Conservation (phyloP, 2,888 invertebrate genomes). For the Sussaba pulchella region DNA sequence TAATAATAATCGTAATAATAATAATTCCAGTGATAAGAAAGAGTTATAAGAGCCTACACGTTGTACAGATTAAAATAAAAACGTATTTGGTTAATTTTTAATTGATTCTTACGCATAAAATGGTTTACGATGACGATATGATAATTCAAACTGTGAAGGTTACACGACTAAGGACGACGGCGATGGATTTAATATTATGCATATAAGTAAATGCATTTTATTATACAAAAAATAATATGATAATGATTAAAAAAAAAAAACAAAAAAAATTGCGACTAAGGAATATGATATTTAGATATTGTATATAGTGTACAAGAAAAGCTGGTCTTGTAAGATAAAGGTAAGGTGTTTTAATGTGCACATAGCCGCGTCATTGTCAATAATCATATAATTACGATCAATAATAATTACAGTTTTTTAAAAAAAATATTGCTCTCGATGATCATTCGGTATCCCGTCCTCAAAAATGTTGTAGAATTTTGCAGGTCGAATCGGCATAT, state of each 20-base stretch:
- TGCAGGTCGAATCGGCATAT: too few species aligned
- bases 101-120: constrained; percentile 75
- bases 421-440: constrained; percentile 62
- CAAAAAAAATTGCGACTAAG: constrained; percentile 65
- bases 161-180: constrained; percentile 72
- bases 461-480: neutral
- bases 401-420: constrained; percentile 84
- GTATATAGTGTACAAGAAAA: constrained; percentile 85
- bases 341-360: constrained; percentile 87
- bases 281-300: constrained; percentile 82
- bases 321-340: constrained; percentile 85
- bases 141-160: constrained; percentile 58
- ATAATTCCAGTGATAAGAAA: constrained; percentile 78
- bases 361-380: constrained; percentile 85
- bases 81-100: constrained; percentile 78
- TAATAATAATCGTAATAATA: constrained; percentile 63
- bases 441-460: constrained; percentile 6
- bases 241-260: constrained; percentile 47
- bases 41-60: constrained; percentile 81
- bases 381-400: constrained; percentile 84
- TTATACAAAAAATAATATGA: constrained; percentile 60
- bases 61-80: constrained; percentile 79
- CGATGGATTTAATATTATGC: constrained; percentile 78
- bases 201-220: constrained; percentile 65
- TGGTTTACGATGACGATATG: constrained; percentile 63